Conservation (phyloP, 2,888 invertebrate species). For the Altica lythri region DNA sequence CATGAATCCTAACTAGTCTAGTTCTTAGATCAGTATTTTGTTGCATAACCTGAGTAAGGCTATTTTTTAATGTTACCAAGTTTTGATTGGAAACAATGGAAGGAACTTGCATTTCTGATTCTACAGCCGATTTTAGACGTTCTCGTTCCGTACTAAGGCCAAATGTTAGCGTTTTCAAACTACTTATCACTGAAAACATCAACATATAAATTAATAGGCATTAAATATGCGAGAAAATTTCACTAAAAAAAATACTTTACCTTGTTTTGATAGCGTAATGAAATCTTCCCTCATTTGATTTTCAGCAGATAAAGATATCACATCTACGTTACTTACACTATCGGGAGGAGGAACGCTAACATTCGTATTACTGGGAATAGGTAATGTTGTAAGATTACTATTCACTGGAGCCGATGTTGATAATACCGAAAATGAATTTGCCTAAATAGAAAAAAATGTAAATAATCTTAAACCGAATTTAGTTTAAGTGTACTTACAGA, state of each 20-base stretch:
- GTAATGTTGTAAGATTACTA: conserved; percentile 41
- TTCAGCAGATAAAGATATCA: conserved; percentile 54
- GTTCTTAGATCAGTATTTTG: conserved; percentile 76
- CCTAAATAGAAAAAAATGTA: conserved; percentile 37
- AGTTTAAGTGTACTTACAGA: conserved; percentile 49
- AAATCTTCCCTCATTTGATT: conserved; percentile 64
- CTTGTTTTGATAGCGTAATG: conserved; percentile 69
- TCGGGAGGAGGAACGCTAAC: conserved; percentile 60
- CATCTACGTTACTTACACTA: conserved; percentile 59
- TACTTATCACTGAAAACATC: conserved; percentile 56
- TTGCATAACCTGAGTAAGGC: conserved; percentile 69
- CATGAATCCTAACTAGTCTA: conserved; percentile 66
- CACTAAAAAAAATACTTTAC: conserved; percentile 55
- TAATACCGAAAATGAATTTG: conserved; percentile 50
- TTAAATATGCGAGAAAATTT: no score
- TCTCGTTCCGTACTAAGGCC: conserved; percentile 62
- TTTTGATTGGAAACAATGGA: conserved; percentile 53
- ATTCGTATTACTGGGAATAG: conserved; percentile 46
- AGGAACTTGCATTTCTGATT: conserved; percentile 55
- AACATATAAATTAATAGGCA: not conserved
- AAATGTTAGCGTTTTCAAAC: conserved; percentile 58
- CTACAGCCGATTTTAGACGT: conserved; percentile 67
- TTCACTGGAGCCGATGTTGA: conserved; percentile 45
- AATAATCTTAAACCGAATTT: not conserved
- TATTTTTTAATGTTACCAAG: conserved; percentile 63